These are phyloP conservation scores for Rhincodon typus DNA, from an alignment of 2,797 vertebrate species.

Conservation along the genomic window DNA sequence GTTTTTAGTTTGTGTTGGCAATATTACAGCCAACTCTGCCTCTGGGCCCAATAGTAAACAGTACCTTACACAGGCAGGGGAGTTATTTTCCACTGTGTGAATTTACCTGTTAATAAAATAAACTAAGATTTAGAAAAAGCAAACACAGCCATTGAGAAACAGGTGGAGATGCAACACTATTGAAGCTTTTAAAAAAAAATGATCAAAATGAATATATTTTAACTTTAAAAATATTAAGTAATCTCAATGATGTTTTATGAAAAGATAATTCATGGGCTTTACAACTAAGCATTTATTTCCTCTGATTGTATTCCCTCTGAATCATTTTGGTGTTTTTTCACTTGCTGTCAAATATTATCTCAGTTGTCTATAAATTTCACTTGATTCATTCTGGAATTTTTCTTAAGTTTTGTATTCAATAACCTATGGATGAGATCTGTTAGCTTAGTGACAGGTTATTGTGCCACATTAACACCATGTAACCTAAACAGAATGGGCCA, in stretches of 20 bases:
- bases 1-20: slow-evolving; percentile 24
- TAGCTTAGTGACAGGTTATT: not conserved
- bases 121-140: not conserved
- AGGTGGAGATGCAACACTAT: too few species aligned
- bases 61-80: not conserved
- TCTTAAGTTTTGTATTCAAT: not conserved
- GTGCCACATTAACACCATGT: not conserved
- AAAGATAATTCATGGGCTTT: not conserved
- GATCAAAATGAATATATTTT: not conserved
- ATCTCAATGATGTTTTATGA: not conserved
- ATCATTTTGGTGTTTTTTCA: not conserved
- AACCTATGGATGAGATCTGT: not conserved
- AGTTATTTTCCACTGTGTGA: not conserved
- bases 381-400: not conserved
- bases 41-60: not conserved
- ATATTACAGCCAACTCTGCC: not conserved
- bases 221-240: not conserved
- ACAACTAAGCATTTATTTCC: not conserved
- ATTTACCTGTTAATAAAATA: slow-evolving; percentile 7
- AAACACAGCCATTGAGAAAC: too few species aligned
- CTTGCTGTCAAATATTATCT: not conserved
- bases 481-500: not conserved
- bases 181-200: not conserved
- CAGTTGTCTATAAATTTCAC: not conserved
- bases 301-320: not conserved